These are phyloP conservation scores for Drosophila lacicola DNA, from an alignment of 2,888 invertebrate species.

Conservation along the genomic window DNA sequence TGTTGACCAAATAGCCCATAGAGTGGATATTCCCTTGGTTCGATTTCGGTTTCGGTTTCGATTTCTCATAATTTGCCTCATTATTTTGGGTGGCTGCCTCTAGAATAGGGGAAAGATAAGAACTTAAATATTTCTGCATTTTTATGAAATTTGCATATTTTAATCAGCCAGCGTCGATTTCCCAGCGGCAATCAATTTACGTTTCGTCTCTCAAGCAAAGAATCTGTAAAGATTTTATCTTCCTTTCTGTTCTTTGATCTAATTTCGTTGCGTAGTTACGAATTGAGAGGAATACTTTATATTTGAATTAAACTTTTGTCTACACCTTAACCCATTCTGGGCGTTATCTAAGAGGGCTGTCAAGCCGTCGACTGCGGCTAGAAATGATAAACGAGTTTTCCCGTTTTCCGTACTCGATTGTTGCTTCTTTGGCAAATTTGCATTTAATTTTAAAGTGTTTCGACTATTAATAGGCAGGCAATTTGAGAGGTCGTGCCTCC, in stretches of 20 bases:
- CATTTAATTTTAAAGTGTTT: conserved; percentile 66
- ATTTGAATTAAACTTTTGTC: conserved; percentile 21
- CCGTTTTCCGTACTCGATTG: conserved; percentile 11
- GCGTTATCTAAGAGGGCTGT: conserved; percentile 6
- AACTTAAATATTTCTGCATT: conserved; percentile 24
- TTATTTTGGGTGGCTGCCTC: conserved; percentile 6
- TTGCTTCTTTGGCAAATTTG: conserved; percentile 40
- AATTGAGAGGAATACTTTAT: conserved; percentile 22
- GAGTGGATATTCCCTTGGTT: conserved; percentile 6
- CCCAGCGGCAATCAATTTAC: conserved; percentile 70
- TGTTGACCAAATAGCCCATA: conserved; percentile 32
- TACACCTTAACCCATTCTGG: background rate
- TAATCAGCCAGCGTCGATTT: conserved; percentile 67
- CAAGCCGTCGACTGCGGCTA: conserved; percentile 11
- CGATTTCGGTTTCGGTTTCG: background rate
- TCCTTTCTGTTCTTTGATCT: conserved; percentile 44
- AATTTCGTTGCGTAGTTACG: conserved; percentile 28
- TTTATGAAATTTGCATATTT: conserved; percentile 69
- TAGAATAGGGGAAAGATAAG: conserved; percentile 2
- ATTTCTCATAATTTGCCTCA: conserved; percentile 37
- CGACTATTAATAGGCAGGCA: conserved; percentile 25
- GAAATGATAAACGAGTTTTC: conserved; percentile 51
- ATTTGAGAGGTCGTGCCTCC: conserved; percentile 9
- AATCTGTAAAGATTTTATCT: conserved; percentile 45
- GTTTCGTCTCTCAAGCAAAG: conserved; percentile 18